A percentile compares a stretch with the other conserved stretches of the same genome.
These are phyloP conservation scores for Alviniconcha strummeri DNA, from an alignment of 2,888 invertebrate genomes.

Conservation along the genomic window DNA sequence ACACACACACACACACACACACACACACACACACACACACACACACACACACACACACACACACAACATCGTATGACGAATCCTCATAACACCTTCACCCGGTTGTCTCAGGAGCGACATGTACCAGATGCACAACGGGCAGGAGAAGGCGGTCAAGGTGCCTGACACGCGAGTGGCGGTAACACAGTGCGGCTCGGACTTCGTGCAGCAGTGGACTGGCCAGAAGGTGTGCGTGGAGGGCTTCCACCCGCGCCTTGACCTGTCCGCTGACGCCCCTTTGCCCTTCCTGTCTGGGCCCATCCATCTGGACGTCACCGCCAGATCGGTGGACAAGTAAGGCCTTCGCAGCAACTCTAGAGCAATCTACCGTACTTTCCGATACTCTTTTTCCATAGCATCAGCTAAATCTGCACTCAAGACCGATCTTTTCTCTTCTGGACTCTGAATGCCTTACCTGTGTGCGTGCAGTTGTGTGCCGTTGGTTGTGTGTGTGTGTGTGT, in stretches of 20 bases:
- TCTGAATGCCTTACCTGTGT: too few species aligned
- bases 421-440: too few species aligned
- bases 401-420: too few species aligned
- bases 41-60: slow-evolving; percentile 5
- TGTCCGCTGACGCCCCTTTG: background rate
- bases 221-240: slow-evolving; percentile 18
- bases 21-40: too few species aligned
- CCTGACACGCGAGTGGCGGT: background rate
- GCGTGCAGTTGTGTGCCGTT: too few species aligned
- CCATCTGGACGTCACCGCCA: slow-evolving; percentile 9
- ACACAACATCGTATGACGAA: background rate
- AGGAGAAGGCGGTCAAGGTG: background rate
- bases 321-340: slow-evolving; percentile 16
- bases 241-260: slow-evolving; percentile 17
- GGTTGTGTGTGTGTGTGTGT: too few species aligned
- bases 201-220: slow-evolving; percentile 22
- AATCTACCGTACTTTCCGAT: too few species aligned
- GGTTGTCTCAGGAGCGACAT: slow-evolving; percentile 13
- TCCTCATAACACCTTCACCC: background rate
- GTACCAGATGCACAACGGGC: slow-evolving; percentile 20
- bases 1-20: too few species aligned
- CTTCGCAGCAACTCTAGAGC: too few species aligned
- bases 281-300: slow-evolving; percentile 25
- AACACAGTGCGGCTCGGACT: background rate
- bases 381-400: too few species aligned